These are phyloP conservation scores for Calidris pygmaea DNA, from an alignment of 2,113 vertebrate species.

Conservation along the genomic window DNA sequence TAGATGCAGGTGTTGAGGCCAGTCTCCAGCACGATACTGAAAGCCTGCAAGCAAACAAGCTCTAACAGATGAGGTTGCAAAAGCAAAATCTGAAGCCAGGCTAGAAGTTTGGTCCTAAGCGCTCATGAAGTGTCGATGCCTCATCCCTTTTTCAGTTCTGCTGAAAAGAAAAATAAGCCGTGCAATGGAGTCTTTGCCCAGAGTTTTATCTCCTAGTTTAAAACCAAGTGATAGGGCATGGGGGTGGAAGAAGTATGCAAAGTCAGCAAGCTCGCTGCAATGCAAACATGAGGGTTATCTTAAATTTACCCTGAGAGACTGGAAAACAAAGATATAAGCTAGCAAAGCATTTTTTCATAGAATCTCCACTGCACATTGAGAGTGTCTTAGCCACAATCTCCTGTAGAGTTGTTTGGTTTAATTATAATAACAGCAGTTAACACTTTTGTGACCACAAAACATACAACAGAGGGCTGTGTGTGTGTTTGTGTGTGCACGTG, in stretches of 20 bases:
- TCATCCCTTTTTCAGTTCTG: background rate
- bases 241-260: background rate
- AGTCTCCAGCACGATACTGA: background rate
- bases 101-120: background rate
- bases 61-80: background rate
- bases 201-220: constrained; percentile 28
- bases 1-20: background rate
- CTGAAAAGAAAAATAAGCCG: constrained; percentile 17
- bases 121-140: background rate
- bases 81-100: background rate
- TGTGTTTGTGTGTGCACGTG: background rate
- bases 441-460: background rate
- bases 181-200: background rate
- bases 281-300: constrained; percentile 29
- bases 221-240: background rate
- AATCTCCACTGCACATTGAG: background rate
- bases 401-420: background rate
- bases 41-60: background rate
- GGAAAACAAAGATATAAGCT: background rate
- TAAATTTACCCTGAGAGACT: background rate
- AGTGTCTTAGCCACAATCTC: background rate
- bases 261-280: constrained; percentile 27
- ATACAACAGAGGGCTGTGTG: background rate
- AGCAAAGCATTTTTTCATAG: constrained; percentile 13
- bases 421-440: background rate